phyloP scores from a whole-genome alignment of 1,140 invertebrate genomes.

The Varroa destructor region DNA sequence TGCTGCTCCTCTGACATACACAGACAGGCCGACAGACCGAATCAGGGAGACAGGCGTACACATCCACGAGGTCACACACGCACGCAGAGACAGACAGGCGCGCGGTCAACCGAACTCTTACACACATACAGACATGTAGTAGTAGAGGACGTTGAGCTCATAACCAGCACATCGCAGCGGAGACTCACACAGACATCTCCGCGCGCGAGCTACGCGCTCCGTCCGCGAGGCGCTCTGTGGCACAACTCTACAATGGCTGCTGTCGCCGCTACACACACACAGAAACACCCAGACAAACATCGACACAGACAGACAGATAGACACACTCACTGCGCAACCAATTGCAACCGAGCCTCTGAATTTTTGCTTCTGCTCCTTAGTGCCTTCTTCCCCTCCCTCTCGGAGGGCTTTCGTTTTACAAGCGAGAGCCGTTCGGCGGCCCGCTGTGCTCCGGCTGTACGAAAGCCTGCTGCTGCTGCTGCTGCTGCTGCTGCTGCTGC shows the following conservation, averaged over 20 bases:
- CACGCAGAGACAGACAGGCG: no score
- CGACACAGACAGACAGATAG: no score
- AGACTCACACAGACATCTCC: no score
- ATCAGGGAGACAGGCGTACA: constrained; percentile 1
- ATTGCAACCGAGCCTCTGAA: constrained; percentile 29
- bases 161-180: no score
- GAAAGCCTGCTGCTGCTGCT: background rate
- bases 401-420: constrained; percentile 28
- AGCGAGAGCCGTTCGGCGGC: constrained; percentile 1
- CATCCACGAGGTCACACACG: constrained; percentile 3
- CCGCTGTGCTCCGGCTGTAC: constrained; percentile 6
- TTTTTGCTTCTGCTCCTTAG: constrained; percentile 28
- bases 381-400: constrained; percentile 25
- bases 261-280: no score
- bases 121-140: no score
- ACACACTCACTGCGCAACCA: constrained; percentile 28
- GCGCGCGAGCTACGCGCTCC: no score
- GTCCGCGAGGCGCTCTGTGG: no score
- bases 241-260: no score
- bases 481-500: background rate
- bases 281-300: no score
- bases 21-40: constrained; percentile 4
- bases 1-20: constrained; percentile 1
- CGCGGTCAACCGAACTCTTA: no score
- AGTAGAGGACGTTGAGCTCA: no score